Base-by-base conservation (phyloP, 2,797 vertebrate genomes). In the Champsocephalus esox region DNA sequence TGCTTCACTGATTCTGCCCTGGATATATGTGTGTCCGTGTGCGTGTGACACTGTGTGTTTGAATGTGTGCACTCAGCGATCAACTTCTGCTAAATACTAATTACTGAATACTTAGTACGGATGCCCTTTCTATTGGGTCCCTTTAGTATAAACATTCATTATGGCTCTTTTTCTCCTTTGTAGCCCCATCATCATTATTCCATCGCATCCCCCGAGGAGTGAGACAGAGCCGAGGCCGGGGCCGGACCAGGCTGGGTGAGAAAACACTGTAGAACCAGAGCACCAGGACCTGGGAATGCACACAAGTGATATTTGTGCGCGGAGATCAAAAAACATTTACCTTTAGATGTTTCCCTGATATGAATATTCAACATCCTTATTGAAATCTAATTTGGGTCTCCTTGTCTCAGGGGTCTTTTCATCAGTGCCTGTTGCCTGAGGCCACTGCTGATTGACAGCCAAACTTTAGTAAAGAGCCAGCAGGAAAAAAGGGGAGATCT, bases 381-480 rank as follows among this genome's bases (percentile, higher is more conserved):
- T 99, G 97, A 98, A 97, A 97, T 96, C 96, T 98, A 97, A 98
- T 98, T 97, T 97, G 96, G 96, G 96, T 97, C 95, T 96, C 95
- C 96, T 92, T 4, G 96, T 97, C 97, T 98, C 98, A 92, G 93
- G 97, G 97, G 97, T 94, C 95, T 97, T 98, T 97, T 98, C 97
- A 98, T 99, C 97, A 97, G 95, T 96, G 95, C 94, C 96, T 96
- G 97, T 94, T 91, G 97, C 98, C 97, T 3, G 88, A 95, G 96
- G 98, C 96, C 92, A 95, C 90, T 91, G 87, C 92, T 98, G 97
- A 98, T 95, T 99, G 98, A 98, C 98, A 97, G 97, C 94, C 96
- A 95, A 93, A 95, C 91, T 96, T 96, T 96, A 95, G 91, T 89
- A 91, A 92, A 93, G 92, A 92, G 92, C 89, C 90, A 85, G 84